Conservation (phyloP, 2,113 vertebrate genomes). For the Rhea pennata region DNA sequence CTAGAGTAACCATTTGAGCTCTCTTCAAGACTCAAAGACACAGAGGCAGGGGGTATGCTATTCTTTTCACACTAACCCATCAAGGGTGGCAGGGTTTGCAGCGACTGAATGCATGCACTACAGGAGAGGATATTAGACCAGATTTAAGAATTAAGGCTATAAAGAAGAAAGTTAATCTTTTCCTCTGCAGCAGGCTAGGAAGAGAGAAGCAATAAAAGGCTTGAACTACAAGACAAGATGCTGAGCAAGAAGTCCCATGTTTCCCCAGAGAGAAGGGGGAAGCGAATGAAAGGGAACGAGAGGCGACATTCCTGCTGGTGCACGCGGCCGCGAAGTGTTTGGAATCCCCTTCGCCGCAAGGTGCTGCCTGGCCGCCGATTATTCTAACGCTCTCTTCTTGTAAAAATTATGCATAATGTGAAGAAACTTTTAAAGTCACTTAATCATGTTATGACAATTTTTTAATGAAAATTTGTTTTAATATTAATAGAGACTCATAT, state of each 20-base stretch:
- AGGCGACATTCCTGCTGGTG: neutral
- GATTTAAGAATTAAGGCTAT: constrained; percentile 60
- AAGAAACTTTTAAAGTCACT: constrained; percentile 72
- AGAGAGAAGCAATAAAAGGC: neutral
- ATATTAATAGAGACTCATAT: constrained; percentile 73
- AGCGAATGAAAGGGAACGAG: neutral
- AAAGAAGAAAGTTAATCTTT: constrained; percentile 60
- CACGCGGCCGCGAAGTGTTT: accelerated
- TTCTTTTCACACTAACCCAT: constrained; percentile 54
- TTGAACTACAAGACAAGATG: neutral
- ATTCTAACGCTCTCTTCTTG: constrained; percentile 57
- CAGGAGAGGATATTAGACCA: constrained; percentile 65
- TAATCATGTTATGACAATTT: constrained; percentile 72
- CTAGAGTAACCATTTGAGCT: constrained; percentile 64
- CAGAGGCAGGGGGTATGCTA: constrained; percentile 48
- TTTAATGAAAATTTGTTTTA: constrained; percentile 75
- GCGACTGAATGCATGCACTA: constrained; percentile 61
- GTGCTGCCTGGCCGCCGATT: constrained; percentile 29
- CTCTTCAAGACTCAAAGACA: constrained; percentile 59
- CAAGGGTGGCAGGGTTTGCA: constrained; percentile 53
- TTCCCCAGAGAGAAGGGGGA: neutral
- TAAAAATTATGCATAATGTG: constrained; percentile 70
- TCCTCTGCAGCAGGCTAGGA: constrained; percentile 31
- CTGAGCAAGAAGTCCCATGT: neutral
- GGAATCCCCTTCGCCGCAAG: constrained; percentile 1